A percentile compares a stretch with the other conserved stretches of the same genome.
These are phyloP conservation scores for Anguilla rostrata DNA, from an alignment of 2,113 vertebrate species.

Conservation along the genomic window DNA sequence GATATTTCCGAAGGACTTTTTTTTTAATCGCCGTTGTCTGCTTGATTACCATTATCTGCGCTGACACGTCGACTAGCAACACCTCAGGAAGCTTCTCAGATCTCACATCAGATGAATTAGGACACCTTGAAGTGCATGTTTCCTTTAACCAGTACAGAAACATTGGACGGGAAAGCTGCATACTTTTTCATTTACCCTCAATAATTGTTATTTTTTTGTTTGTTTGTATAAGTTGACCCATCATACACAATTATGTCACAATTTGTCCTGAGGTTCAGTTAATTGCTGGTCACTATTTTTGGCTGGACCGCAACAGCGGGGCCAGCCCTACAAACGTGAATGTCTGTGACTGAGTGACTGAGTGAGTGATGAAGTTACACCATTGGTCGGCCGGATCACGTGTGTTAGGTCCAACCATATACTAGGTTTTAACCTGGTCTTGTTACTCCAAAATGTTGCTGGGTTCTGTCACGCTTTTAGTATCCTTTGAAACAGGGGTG, in stretches of 20 bases:
- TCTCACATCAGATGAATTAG: neutral
- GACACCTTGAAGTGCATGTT: neutral
- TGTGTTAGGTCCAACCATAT: too few relatives aligned
- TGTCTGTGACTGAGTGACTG: too few relatives aligned
- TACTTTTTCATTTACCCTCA: neutral
- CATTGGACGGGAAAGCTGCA: neutral
- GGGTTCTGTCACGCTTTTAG: neutral
- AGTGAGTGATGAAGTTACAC: too few relatives aligned
- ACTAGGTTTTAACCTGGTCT: too few relatives aligned
- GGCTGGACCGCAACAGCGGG: too few relatives aligned
- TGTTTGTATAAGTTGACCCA: neutral
- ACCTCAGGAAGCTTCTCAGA: neutral
- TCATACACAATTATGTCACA: too few relatives aligned
- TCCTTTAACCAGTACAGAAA: neutral
- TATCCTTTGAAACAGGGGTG: neutral
- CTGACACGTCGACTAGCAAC: neutral
- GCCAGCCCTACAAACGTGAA: too few relatives aligned
- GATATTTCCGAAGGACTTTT: neutral
- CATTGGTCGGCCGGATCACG: too few relatives aligned
- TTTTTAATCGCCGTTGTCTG: neutral
- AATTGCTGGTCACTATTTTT: neutral
- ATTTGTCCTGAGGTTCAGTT: neutral
- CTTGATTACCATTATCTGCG: neutral
- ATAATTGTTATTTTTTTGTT: neutral
- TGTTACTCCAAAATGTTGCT: neutral